phyloP scores from a whole-genome alignment of 2,113 vertebrate species.

The Mobula birostris region DNA sequence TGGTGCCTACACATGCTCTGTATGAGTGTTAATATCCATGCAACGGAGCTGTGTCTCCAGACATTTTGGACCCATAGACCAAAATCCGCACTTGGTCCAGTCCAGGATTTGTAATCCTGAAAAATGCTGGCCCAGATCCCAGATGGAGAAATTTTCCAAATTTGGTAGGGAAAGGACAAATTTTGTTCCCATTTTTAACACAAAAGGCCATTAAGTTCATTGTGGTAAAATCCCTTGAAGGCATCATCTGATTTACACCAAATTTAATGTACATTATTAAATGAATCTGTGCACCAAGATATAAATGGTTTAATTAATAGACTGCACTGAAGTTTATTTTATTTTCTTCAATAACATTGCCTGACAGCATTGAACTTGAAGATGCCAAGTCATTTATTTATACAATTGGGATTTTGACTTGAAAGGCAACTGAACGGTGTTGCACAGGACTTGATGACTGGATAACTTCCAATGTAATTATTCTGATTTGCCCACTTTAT shows the following conservation, averaged over 20 bases:
- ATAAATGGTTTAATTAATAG: slow-evolving; percentile 15
- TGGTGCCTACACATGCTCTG: no score
- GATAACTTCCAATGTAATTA: neutral
- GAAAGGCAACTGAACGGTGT: neutral
- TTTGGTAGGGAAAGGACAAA: neutral
- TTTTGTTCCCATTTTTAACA: neutral
- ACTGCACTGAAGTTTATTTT: slow-evolving; percentile 9
- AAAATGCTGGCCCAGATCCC: no score
- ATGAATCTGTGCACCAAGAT: neutral
- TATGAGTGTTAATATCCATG: no score
- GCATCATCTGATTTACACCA: neutral
- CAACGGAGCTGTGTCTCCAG: no score
- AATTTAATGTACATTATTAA: neutral
- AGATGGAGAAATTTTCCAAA: neutral
- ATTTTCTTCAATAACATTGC: neutral
- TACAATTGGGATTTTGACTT: neutral
- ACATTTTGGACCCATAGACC: no score
- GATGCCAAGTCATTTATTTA: neutral
- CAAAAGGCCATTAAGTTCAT: neutral
- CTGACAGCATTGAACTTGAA: neutral
- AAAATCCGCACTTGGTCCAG: no score
- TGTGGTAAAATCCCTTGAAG: neutral
- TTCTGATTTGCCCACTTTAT: slow-evolving; percentile 27
- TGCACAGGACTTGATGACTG: neutral
- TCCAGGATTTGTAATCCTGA: no score